Conservation (phyloP, 2,113 vertebrate genomes). For the Hyperopisus bebe region DNA sequence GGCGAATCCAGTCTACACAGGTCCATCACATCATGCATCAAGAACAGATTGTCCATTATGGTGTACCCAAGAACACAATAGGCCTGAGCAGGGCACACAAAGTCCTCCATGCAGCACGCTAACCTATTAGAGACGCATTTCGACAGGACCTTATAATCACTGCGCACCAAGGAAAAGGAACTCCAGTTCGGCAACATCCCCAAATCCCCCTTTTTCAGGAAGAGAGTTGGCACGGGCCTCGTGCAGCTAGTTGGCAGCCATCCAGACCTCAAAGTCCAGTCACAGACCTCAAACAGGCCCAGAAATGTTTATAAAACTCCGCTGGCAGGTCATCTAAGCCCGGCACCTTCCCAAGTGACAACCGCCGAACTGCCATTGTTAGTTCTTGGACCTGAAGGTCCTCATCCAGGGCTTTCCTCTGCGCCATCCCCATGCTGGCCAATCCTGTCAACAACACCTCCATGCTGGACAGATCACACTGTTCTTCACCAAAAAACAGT, state of each 20-base stretch:
- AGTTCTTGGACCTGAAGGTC: not conserved
- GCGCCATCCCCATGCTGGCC: not conserved
- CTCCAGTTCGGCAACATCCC: not conserved
- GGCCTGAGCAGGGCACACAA: not conserved
- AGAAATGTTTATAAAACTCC: not conserved
- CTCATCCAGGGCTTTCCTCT: not conserved
- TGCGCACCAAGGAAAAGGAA: not conserved
- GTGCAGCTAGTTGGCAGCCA: too few species aligned
- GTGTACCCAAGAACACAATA: not conserved
- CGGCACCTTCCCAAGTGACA: not conserved
- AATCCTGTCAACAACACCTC: not conserved
- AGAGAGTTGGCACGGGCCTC: too few species aligned
- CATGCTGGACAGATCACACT: not conserved
- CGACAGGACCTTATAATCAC: not conserved
- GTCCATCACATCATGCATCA: not conserved
- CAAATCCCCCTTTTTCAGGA: too few species aligned
- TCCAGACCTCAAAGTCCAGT: not conserved
- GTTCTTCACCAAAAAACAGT: not conserved
- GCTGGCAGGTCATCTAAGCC: not conserved
- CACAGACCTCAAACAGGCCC: not conserved
- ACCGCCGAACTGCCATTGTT: not conserved
- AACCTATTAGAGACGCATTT: not conserved
- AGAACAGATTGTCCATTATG: not conserved
- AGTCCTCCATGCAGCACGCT: not conserved
- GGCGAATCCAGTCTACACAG: not conserved